Percentiles rank a stretch among this genome's conserved stretches.
phyloP scores from a whole-genome alignment of 2,113 vertebrate genomes.

The Porphyrio hochstetteri region DNA sequence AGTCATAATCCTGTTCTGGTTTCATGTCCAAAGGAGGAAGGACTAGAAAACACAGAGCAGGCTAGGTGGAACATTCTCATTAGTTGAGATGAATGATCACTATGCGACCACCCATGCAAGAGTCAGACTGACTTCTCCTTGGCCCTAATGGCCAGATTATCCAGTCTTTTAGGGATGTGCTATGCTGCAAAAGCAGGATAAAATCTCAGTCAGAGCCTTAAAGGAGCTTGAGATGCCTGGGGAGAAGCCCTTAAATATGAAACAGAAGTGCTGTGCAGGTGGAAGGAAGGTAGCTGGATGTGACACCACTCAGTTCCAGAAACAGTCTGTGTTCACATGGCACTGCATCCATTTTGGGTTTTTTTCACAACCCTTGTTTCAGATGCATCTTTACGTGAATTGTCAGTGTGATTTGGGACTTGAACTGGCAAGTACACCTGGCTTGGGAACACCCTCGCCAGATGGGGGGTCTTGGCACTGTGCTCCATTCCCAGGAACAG shows the following conservation, averaged over 20 bases:
- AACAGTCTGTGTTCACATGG: neutral
- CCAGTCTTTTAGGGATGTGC: neutral
- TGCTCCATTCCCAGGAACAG: neutral
- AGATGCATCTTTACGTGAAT: neutral
- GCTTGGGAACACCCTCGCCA: neutral
- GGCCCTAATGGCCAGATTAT: neutral
- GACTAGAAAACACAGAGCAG: neutral
- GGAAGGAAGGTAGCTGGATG: neutral
- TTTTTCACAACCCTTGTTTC: neutral
- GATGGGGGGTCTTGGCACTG: neutral
- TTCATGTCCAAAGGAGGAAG: neutral
- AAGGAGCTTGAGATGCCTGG: neutral
- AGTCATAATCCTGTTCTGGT: neutral
- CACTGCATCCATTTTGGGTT: neutral
- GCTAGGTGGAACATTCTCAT: neutral
- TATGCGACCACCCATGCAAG: neutral
- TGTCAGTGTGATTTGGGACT: neutral
- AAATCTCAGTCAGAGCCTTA: neutral
- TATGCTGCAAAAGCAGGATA: neutral
- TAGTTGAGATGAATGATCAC: neutral
- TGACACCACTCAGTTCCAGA: neutral
- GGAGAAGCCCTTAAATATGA: neutral
- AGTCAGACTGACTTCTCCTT: neutral
- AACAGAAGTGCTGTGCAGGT: neutral
- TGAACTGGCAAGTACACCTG: neutral